Evolutionary conservation across 2,797 vertebrate genomes (phyloP).

Genomic region (Rhincodon typus): DNA sequence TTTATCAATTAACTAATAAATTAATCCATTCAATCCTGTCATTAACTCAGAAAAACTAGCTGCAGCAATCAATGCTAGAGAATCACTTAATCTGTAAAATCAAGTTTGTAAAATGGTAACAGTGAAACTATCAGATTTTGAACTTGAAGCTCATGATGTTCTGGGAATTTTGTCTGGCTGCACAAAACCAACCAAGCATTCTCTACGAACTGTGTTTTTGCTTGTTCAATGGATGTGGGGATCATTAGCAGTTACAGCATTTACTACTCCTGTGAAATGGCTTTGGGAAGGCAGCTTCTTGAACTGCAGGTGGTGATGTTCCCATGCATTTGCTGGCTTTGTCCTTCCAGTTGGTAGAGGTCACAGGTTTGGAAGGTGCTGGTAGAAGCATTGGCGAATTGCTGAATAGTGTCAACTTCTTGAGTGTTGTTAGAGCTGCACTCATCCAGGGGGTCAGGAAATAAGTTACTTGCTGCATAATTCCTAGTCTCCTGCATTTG

Average conservation of each 20-base stretch:
- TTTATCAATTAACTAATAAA: neutral
- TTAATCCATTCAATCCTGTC: neutral
- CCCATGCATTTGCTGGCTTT: neutral
- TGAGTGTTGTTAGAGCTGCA: no score
- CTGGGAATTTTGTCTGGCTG: neutral
- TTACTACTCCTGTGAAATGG: neutral
- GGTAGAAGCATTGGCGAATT: neutral
- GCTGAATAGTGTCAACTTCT: no score
- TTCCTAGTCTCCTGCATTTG: no score
- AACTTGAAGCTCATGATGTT: neutral
- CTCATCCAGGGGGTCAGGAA: no score
- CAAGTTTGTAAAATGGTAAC: slow-evolving; percentile 21
- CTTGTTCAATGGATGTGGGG: neutral
- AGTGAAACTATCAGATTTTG: neutral
- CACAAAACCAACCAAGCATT: neutral
- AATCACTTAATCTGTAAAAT: neutral
- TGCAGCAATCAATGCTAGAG: neutral
- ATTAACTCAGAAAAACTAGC: neutral
- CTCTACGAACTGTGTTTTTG: neutral
- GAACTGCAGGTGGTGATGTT: neutral
- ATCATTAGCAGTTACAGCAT: neutral
- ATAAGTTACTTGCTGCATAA: no score
- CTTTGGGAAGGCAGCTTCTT: neutral
- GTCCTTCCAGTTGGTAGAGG: neutral
- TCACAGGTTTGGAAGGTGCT: neutral